Conservation (phyloP, 2,113 vertebrate genomes). For the Alces alces region DNA sequence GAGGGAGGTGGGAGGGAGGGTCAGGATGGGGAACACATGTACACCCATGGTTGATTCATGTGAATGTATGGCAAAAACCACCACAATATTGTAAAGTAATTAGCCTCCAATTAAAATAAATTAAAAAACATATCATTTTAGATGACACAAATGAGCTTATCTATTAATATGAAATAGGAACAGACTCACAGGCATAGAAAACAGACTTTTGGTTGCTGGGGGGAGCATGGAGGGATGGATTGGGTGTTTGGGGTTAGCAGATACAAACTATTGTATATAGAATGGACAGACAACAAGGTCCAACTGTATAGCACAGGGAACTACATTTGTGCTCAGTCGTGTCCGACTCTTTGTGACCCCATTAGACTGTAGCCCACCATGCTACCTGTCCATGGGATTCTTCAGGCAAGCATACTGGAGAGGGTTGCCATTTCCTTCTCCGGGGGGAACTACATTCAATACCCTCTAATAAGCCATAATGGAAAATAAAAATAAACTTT, state of each 20-base stretch:
- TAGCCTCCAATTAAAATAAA: background rate
- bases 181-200: background rate
- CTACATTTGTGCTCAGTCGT: too few relatives aligned
- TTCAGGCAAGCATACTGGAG: background rate
- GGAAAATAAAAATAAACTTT: background rate
- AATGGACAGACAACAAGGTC: background rate
- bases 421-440: background rate
- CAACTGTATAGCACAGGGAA: background rate
- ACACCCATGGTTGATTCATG: background rate
- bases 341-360: background rate
- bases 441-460: background rate
- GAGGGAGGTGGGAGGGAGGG: background rate
- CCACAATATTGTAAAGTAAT: background rate
- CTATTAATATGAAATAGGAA: background rate
- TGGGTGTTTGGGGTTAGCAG: background rate
- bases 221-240: accelerated
- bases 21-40: background rate
- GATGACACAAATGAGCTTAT: background rate
- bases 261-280: background rate
- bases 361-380: background rate
- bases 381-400: background rate
- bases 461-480: background rate
- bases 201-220: background rate
- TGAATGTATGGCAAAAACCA: background rate
- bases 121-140: background rate